Evolutionary conservation across 2,797 vertebrate species (phyloP).

Genomic region (Sitta carolinensis): DNA sequence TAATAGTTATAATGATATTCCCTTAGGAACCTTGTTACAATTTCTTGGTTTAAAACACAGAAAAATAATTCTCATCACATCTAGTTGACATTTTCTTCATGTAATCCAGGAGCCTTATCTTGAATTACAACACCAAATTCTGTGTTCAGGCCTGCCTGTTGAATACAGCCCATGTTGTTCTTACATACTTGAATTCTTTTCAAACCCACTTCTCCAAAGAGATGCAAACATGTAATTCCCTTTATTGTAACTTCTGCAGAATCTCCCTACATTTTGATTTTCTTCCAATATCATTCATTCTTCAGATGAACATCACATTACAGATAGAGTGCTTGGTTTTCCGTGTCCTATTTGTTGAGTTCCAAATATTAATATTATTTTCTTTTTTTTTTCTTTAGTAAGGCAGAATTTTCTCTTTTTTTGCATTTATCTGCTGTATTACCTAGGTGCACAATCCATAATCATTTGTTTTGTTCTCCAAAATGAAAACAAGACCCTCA

Average conservation of each 20-base stretch:
- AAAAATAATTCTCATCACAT: not conserved
- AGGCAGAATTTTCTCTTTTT: not conserved
- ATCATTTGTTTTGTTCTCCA: not conserved
- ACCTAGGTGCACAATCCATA: not conserved
- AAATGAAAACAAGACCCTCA: not conserved
- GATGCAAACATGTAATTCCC: not conserved
- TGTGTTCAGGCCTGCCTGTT: not conserved
- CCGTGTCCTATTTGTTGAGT: not conserved
- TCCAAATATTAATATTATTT: not conserved
- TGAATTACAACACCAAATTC: slow-evolving; percentile 1
- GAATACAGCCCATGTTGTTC: not conserved
- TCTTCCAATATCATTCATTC: not conserved
- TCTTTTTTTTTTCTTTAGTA: not conserved
- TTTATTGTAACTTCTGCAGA: not conserved
- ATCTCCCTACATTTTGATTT: not conserved
- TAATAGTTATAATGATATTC: not conserved
- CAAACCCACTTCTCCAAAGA: slow-evolving; percentile 26
- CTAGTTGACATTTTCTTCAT: not conserved
- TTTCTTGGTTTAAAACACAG: not conserved
- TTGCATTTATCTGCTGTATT: not conserved
- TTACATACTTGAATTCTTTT: slow-evolving; percentile 27
- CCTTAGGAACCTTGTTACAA: not conserved
- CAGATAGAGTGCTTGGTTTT: not conserved
- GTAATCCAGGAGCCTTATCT: not conserved
- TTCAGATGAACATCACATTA: not conserved